Evolutionary conservation across 2,888 invertebrate species (phyloP).

Genomic region (Pollenia griseotomentosa): DNA sequence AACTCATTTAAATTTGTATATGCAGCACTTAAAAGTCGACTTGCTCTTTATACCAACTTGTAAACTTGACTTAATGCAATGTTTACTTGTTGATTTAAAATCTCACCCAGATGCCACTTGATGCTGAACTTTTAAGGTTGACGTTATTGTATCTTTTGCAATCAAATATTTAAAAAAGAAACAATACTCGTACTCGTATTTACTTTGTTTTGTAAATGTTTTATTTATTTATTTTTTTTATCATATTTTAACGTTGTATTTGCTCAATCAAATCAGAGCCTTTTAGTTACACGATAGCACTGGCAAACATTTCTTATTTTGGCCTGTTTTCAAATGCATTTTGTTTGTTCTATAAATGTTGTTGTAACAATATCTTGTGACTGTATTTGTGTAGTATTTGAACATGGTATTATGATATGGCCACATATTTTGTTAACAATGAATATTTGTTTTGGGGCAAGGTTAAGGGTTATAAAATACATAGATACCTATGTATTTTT

Average conservation of each 20-base stretch:
- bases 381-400: conserved; percentile 29
- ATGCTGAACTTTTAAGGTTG: conserved; percentile 53
- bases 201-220: conserved; percentile 22
- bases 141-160: conserved; percentile 41
- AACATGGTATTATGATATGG: conserved; percentile 48
- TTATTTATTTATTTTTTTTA: neutral
- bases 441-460: conserved; percentile 50
- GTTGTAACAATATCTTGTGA: conserved; percentile 20
- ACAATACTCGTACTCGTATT: conserved; percentile 7
- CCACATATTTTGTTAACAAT: conserved; percentile 59
- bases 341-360: neutral
- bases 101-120: conserved; percentile 56
- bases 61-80: neutral
- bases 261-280: conserved; percentile 31
- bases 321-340: conserved; percentile 8
- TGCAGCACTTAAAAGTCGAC: conserved; percentile 5
- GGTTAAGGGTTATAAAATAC: conserved; percentile 60
- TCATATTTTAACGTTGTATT: conserved; percentile 31
- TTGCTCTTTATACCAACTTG: neutral
- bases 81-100: conserved; percentile 21
- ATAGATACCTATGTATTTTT: neutral
- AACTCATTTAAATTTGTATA: no score
- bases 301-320: conserved; percentile 2
- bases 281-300: neutral
- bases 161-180: conserved; percentile 36